Evolutionary conservation across 2,888 invertebrate genomes (phyloP), one percentile per base, ranked within the genome.

Genomic region (Phaonia tiefii): DNA sequence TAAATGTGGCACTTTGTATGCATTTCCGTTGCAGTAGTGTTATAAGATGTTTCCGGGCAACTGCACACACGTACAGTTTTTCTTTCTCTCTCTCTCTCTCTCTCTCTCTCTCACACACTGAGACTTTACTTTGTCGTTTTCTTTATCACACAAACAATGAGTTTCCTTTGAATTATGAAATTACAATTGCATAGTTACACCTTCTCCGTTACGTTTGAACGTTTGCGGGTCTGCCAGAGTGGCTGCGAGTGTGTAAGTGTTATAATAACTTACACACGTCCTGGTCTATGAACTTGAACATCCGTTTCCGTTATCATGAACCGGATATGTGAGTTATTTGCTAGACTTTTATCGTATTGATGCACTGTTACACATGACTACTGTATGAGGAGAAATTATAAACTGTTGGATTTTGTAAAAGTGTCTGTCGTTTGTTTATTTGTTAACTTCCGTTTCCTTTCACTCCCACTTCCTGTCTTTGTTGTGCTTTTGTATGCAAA

Each of bases 1-100:
- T 81, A 81, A 69, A 75, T 78, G 72, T 75, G 75, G 75, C 78
- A 75, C 75, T 81, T 81, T 78, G 49, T 73, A 56, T 75, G 81
- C 78, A 81, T 81, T 71, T 81, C 81, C 81, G 75, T 49, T 81
- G 26, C 17, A 66, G 1, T 20, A 56, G 15, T 31, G 65, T 42
- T 66, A 37, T 15, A 31, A 65, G 49, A 60, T 66, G 51, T n/a
- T 60, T 60, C 17, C 60, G 63, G 17, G 13, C 39, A 60, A n/a
- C 37, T 31, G 15, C n/a, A n/a, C n/a, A n/a, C n/a, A n/a, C n/a
- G n/a, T n/a, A n/a, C n/a, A n/a, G n/a, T n/a, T n/a, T n/a, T 67
- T 66, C 26, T 65, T 39, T 63, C 2, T 63, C 17, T 63, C 10
- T 39, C 22, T 63, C 13, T 37, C 42, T 63, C 11, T 39, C 37